Conservation (phyloP, 2,113 vertebrate species). For the Atlantisia rogersi region DNA sequence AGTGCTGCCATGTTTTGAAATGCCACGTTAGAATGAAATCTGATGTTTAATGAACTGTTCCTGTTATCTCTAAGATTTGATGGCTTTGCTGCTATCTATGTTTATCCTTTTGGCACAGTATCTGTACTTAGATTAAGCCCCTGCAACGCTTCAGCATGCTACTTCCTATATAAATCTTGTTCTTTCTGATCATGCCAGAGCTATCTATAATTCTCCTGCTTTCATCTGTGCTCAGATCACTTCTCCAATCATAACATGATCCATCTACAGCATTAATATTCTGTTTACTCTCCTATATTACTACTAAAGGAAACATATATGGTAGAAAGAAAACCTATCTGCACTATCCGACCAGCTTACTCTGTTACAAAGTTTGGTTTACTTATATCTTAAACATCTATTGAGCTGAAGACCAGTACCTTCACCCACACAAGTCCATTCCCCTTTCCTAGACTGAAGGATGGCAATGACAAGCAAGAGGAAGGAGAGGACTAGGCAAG, state of each 20-base stretch:
- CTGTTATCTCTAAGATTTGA: not conserved
- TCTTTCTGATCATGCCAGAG: not conserved
- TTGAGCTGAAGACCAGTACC: not conserved
- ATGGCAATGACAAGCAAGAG: not conserved
- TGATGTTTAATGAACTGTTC: not conserved
- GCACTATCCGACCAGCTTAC: not conserved
- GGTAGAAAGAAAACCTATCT: not conserved
- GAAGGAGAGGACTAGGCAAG: not conserved
- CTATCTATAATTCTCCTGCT: not conserved
- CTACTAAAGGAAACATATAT: not conserved
- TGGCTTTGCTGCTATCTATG: not conserved
- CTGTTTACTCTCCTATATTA: not conserved
- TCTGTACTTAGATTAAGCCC: not conserved
- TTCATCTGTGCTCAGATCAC: not conserved
- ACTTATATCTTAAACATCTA: not conserved
- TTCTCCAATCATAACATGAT: not conserved
- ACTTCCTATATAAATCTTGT: not conserved
- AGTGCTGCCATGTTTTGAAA: not conserved
- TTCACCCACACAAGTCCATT: not conserved
- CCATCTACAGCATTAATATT: not conserved
- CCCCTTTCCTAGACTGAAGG: not conserved
- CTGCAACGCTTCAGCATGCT: not conserved
- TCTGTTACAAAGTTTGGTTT: not conserved
- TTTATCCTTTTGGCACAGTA: not conserved
- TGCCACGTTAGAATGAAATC: not conserved